phyloP scores from a whole-genome alignment of 2,888 invertebrate genomes.

The Stenotaenia linearis region DNA sequence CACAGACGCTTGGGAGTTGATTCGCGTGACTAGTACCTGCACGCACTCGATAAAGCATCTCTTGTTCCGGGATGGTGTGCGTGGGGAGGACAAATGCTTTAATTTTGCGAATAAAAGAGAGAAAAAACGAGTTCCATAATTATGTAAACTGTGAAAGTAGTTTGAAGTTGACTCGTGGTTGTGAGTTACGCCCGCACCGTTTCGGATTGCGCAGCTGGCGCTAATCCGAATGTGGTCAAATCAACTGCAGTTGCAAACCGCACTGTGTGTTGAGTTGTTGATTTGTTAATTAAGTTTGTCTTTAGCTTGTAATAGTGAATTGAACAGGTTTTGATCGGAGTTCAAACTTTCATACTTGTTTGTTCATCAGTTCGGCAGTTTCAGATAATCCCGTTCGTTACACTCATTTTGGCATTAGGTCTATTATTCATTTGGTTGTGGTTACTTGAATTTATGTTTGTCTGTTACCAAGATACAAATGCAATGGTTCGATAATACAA shows the following conservation, averaged over 20 bases:
- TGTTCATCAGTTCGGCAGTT: too few species aligned
- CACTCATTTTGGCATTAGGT: neutral
- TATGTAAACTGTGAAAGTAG: too few species aligned
- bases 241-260: constrained; percentile 10
- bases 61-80: neutral
- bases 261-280: neutral
- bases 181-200: neutral
- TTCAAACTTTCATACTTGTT: too few species aligned
- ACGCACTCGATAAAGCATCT: constrained; percentile 5
- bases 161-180: neutral
- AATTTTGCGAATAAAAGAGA: too few species aligned
- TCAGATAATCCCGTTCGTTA: too few species aligned
- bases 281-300: constrained; percentile 21
- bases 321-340: neutral
- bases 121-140: too few species aligned
- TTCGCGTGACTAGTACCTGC: constrained; percentile 20
- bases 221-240: constrained; percentile 13
- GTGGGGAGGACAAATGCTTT: neutral
- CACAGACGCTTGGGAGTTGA: neutral
- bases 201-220: neutral
- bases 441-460: neutral
- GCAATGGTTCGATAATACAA: neutral
- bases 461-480: constrained; percentile 13
- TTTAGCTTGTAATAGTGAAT: neutral
- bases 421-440: neutral